A percentile compares a stretch with the other conserved stretches of the same genome.
Conservation (phyloP, 2,888 invertebrate genomes). For the Bhutanitis thaidina region DNA sequence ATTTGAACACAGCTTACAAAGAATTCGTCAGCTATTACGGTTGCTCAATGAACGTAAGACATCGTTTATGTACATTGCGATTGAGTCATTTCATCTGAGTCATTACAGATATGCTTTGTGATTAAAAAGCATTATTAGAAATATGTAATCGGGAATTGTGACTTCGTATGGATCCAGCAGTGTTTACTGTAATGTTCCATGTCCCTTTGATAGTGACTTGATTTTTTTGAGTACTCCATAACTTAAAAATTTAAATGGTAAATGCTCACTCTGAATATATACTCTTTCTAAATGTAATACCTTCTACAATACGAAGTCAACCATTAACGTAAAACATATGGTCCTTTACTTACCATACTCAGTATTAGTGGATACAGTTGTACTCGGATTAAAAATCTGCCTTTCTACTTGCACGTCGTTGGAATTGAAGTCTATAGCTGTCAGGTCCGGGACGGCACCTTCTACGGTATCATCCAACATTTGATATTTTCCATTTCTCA, state of each 20-base stretch:
- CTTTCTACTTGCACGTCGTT: conserved; percentile 51
- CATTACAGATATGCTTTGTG: conserved; percentile 22
- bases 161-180: too few species aligned
- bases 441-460: conserved; percentile 46
- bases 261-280: too few species aligned
- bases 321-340: too few species aligned
- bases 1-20: too few species aligned
- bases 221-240: too few species aligned
- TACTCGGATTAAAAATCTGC: conserved; percentile 46
- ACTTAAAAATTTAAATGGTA: too few species aligned
- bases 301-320: too few species aligned
- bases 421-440: conserved; percentile 44
- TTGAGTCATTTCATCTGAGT: conserved; percentile 39
- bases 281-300: too few species aligned
- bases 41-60: conserved; percentile 35
- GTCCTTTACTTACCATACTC: conserved; percentile 53
- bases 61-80: conserved; percentile 39
- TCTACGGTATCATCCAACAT: conserved; percentile 47
- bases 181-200: too few species aligned
- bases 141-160: too few species aligned
- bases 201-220: too few species aligned
- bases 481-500: conserved; percentile 68
- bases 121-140: too few species aligned
- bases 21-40: conserved; percentile 1
- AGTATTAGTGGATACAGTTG: conserved; percentile 50